Evolutionary conservation across 2,797 vertebrate genomes (phyloP).

Genomic region (Neosilurus hyrtlii): DNA sequence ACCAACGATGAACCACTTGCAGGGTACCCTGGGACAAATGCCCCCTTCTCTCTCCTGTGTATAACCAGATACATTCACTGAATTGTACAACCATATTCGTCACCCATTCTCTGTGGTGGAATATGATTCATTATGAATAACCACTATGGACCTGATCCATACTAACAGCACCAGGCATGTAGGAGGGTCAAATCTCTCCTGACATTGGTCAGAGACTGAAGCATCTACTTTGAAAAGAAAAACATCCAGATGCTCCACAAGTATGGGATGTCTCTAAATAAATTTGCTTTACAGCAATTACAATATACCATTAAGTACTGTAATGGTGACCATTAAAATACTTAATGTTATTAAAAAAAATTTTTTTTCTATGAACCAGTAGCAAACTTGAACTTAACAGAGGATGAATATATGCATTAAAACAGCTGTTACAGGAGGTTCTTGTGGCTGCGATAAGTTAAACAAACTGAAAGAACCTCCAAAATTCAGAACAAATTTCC

Average conservation of each 20-base stretch:
- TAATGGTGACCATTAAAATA: neutral
- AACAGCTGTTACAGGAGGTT: neutral
- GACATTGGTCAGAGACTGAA: conserved; percentile 11
- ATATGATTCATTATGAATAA: conserved; percentile 49
- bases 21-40: conserved; percentile 14
- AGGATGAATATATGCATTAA: neutral
- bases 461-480: neutral
- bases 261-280: conserved; percentile 67
- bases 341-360: neutral
- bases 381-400: neutral
- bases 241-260: conserved; percentile 44
- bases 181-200: neutral
- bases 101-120: conserved; percentile 52
- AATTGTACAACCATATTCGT: neutral
- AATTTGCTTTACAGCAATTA: conserved; percentile 24
- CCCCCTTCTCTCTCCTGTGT: neutral
- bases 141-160: neutral
- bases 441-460: neutral
- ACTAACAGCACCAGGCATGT: conserved; percentile 14
- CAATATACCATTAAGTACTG: no score
- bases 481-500: neutral
- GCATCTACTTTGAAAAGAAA: conserved; percentile 40
- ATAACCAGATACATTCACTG: conserved; percentile 2
- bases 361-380: neutral
- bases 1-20: neutral